Conservation (phyloP, 2,888 invertebrate species). For the Napeogenes inachia region DNA sequence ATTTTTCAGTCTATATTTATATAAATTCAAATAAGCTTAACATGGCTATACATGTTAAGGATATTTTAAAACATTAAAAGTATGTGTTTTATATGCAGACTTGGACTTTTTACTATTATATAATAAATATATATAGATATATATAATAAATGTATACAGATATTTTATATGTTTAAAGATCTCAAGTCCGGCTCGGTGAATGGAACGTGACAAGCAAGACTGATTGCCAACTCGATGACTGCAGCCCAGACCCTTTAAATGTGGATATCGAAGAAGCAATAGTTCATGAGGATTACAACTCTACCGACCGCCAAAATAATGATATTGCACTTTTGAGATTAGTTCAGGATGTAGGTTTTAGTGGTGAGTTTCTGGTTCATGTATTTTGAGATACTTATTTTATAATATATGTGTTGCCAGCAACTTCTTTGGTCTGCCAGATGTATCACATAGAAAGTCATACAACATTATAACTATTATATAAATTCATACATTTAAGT, state of each 20-base stretch:
- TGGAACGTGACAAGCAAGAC: constrained; percentile 78
- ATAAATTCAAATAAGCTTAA: no score
- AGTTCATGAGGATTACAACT: constrained; percentile 80
- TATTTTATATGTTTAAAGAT: constrained; percentile 43
- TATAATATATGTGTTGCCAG: no score
- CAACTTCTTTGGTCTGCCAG: no score
- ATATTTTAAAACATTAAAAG: no score
- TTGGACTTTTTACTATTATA: not conserved
- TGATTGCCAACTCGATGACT: constrained; percentile 79
- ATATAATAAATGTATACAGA: no score
- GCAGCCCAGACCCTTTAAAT: constrained; percentile 78
- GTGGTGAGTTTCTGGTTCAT: constrained; percentile 50
- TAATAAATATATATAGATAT: no score
- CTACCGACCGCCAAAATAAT: constrained; percentile 75
- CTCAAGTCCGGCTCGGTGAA: constrained; percentile 81
- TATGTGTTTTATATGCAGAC: constrained; percentile 34
- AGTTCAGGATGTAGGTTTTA: constrained; percentile 67
- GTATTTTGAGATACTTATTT: not conserved
- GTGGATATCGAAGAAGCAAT: constrained; percentile 80
- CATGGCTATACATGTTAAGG: no score
- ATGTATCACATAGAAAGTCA: no score
- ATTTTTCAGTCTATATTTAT: no score
- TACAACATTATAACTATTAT: no score
- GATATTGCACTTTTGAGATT: constrained; percentile 86
- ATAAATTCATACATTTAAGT: no score